Base-by-base conservation (phyloP, 2,888 invertebrate species). In the Pristionchus maxplancki region DNA sequence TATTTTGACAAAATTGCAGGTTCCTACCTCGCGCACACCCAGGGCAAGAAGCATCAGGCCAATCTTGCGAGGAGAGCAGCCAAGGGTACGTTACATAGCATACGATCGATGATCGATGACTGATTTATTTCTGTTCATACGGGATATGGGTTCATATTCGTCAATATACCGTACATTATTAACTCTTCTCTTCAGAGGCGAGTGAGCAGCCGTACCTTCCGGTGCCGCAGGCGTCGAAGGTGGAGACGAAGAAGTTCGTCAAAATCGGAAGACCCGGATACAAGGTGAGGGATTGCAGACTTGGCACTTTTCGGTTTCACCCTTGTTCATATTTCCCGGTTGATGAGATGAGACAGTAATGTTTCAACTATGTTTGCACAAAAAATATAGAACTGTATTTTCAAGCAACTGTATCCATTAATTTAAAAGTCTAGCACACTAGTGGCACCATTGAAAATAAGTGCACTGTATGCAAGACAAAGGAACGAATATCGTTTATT, bases 241-340 rank as follows among this genome's bases (percentile, higher is more conserved):
- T 99, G 84, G 99, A 99, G 95, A 98, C 98, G 0, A 98, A 98
- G 95, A 98, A 99, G 95, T 99, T 99, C 95, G 99, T 99, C 0
- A 99, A 99, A 96, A 99, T 99, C 95, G 99, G 99, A 93, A 96
- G 99, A 88, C 99, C 99, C 89, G 99, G 99, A 95, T 99, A 99
- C 95, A 96, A 95, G 89, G 95, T 93, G n/a, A 48, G 6, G 48
- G 24, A 6, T 58, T 9, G 58, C 24, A n/a, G 58, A 58, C 58
- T 24, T 20, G 20, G 50, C 24, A 58, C 24, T 58, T 58, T 58
- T 5, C n/a, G n/a, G 24, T 58, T 58, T 24, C n/a, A 3, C 58
- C 15, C 8, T 9, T 50, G 13, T 50, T 50, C 50, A 50, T 50
- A 50, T 50, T 17, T 20, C 17, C 50, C 17, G 17, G 4, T 2